A percentile compares a stretch with the other conserved stretches of the same genome.
phyloP scores from a whole-genome alignment of 92 coral and sea anemone genomes.

The Muricea muricata region DNA sequence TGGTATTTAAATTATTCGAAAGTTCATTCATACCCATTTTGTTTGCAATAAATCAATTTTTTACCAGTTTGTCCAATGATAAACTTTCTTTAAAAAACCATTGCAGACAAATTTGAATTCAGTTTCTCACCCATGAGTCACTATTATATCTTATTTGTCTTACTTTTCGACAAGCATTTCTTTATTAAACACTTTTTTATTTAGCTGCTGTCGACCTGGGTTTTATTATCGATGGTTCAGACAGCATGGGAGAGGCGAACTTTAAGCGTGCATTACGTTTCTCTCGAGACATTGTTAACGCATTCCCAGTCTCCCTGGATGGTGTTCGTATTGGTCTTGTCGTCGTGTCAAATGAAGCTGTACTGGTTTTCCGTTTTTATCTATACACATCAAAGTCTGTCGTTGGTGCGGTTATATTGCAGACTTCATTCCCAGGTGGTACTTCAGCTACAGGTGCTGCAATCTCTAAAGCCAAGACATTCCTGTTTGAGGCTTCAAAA shows the following conservation, averaged over 20 bases:
- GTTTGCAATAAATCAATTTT: too few species aligned
- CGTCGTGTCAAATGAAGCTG: slow-evolving; percentile 6
- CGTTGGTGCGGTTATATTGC: background rate
- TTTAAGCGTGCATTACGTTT: slow-evolving; percentile 52
- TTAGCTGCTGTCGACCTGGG: slow-evolving; percentile 69
- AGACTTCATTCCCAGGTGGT: slow-evolving; percentile 18
- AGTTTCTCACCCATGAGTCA: too few species aligned
- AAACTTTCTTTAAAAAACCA: too few species aligned
- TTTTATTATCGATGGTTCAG: slow-evolving; percentile 72
- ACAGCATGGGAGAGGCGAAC: slow-evolving; percentile 64
- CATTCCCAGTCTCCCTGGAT: slow-evolving; percentile 18
- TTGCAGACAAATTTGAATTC: too few species aligned
- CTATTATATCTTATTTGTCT: too few species aligned
- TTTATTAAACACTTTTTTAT: background rate
- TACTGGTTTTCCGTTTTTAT: background rate
- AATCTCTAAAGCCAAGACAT: slow-evolving; percentile 12
- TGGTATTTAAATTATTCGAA: too few species aligned
- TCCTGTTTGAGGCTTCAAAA: slow-evolving; percentile 26
- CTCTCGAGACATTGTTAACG: slow-evolving; percentile 15
- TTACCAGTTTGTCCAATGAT: too few species aligned
- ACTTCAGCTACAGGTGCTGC: slow-evolving; percentile 23
- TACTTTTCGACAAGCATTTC: too few species aligned
- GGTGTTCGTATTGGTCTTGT: slow-evolving; percentile 31
- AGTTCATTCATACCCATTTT: too few species aligned
- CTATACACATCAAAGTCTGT: slow-evolving; percentile 19